Evolutionary conservation across 2,888 invertebrate genomes (phyloP).

Genomic region (Nasonia oneida): DNA sequence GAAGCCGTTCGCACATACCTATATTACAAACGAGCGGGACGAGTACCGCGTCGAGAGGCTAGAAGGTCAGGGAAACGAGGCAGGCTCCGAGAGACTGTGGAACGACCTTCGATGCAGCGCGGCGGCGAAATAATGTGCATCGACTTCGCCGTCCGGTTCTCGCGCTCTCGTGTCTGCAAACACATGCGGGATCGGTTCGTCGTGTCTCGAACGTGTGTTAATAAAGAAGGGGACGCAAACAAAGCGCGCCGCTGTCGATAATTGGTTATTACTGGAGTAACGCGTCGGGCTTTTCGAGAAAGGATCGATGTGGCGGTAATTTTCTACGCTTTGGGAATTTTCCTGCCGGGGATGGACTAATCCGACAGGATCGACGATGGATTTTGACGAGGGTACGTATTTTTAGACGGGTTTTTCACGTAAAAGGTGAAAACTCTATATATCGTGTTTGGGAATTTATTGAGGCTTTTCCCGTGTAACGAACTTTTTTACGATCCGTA

Average conservation of each 20-base stretch:
- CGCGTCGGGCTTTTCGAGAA: neutral
- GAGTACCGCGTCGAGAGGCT: neutral
- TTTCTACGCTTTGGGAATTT: neutral
- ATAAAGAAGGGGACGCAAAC: neutral
- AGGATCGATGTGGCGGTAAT: neutral
- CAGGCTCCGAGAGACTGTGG: neutral
- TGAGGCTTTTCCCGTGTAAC: no score
- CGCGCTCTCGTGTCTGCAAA: neutral
- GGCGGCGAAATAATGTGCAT: slow-evolving; percentile 53
- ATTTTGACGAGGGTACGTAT: neutral
- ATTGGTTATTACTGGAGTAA: neutral
- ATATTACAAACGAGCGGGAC: neutral
- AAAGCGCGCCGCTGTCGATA: neutral
- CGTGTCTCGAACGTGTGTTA: neutral
- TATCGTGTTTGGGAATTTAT: neutral
- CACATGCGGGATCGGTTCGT: neutral
- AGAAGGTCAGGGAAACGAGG: slow-evolving; percentile 11
- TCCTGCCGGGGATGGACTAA: neutral
- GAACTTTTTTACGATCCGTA: no score
- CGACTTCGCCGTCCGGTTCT: slow-evolving; percentile 21
- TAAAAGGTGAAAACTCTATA: neutral
- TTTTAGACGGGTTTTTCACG: neutral
- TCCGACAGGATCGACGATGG: neutral
- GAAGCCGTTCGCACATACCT: neutral
- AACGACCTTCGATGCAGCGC: slow-evolving; percentile 49